Conservation (phyloP, 2,888 invertebrate genomes). For the Aphodius sticticus region DNA sequence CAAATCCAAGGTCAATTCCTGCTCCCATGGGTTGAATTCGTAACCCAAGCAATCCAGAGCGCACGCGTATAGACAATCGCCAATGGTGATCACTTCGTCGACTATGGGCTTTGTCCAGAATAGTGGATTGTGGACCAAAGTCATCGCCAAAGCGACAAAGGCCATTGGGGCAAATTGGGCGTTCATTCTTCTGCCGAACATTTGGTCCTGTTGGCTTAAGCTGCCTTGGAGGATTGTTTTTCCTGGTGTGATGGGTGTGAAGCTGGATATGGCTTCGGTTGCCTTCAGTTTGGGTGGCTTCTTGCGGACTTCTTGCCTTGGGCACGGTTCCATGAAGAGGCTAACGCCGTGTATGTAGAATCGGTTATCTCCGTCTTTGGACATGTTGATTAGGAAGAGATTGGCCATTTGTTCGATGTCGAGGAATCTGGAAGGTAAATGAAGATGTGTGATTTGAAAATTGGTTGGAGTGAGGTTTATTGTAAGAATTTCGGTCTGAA, state of each 20-base stretch:
- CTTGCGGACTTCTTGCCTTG: conserved; percentile 41
- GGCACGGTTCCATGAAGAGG: conserved; percentile 46
- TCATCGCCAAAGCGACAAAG: conserved; percentile 67
- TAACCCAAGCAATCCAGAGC: conserved; percentile 64
- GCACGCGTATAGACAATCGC: conserved; percentile 62
- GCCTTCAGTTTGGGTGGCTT: conserved; percentile 45
- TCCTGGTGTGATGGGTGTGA: conserved; percentile 41
- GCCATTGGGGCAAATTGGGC: conserved; percentile 67
- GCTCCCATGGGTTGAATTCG: conserved; percentile 65
- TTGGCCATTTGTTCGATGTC: conserved; percentile 50
- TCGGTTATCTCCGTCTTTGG: conserved; percentile 49
- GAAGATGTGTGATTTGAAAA: background rate
- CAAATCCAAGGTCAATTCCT: conserved; percentile 61
- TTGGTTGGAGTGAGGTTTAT: background rate
- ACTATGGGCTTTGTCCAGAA: conserved; percentile 69
- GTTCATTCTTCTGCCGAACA: conserved; percentile 63
- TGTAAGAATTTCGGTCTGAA: background rate
- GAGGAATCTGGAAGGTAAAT: conserved; percentile 24
- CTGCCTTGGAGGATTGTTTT: conserved; percentile 61
- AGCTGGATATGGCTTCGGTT: conserved; percentile 36
- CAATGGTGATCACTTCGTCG: conserved; percentile 64
- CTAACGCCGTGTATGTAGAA: conserved; percentile 52
- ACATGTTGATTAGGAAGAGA: conserved; percentile 53
- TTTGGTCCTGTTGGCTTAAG: conserved; percentile 60
- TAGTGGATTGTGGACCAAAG: conserved; percentile 65